A percentile compares a stretch with the other conserved stretches of the same genome.
Conservation (phyloP, 2,888 invertebrate species). For the Epinotia ramella region DNA sequence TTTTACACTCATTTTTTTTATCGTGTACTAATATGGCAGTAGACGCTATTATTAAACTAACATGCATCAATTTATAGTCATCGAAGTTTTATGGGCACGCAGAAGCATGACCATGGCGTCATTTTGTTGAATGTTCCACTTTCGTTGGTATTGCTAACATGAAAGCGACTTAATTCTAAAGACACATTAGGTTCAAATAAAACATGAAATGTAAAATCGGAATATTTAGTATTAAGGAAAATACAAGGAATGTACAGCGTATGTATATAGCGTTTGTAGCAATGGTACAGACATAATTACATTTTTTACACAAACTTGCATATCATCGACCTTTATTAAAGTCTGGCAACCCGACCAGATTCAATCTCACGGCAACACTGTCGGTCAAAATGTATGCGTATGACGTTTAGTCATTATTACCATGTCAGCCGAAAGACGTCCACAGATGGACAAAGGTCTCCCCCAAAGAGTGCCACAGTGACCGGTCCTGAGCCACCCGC, state of each 20-base stretch:
- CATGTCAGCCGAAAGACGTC: too few species aligned
- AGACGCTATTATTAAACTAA: slow-evolving; percentile 25
- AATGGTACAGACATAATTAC: slow-evolving; percentile 35
- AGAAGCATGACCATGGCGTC: too few species aligned
- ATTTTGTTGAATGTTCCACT: background rate
- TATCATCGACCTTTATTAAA: background rate
- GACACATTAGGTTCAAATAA: slow-evolving; percentile 25
- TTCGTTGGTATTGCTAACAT: background rate
- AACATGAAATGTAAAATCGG: slow-evolving; percentile 1
- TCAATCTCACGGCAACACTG: too few species aligned
- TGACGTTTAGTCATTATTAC: too few species aligned
- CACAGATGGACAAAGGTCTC: too few species aligned
- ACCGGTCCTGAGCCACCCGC: too few species aligned
- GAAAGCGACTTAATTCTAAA: slow-evolving; percentile 8
- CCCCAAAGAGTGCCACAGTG: too few species aligned
- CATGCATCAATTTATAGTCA: slow-evolving; percentile 7
- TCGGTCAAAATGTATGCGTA: background rate
- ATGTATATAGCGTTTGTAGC: slow-evolving; percentile 32
- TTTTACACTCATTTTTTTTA: background rate
- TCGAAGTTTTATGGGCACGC: background rate
- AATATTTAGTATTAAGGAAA: slow-evolving; percentile 9
- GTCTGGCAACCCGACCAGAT: too few species aligned
- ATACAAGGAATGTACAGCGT: slow-evolving; percentile 32
- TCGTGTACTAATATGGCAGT: slow-evolving; percentile 30
- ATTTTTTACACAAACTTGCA: slow-evolving; percentile 27